Evolutionary conservation across 2,888 invertebrate species (phyloP).

Genomic region (Masnerella sp.): DNA sequence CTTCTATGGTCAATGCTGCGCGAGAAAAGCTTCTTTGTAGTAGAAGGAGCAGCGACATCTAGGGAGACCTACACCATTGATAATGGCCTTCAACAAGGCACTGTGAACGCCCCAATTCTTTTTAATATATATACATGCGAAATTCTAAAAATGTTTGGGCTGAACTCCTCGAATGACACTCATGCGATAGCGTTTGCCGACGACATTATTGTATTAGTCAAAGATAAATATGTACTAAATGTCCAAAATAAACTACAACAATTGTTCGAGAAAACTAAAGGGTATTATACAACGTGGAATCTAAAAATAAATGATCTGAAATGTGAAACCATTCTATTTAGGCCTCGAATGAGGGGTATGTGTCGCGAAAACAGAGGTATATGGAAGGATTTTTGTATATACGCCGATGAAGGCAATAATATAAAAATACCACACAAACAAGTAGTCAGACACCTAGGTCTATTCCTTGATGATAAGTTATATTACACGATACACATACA

Average conservation of each 20-base stretch:
- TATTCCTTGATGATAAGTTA: too few species aligned
- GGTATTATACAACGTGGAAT: slow-evolving; percentile 28
- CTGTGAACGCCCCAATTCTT: neutral
- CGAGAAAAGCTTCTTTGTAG: neutral
- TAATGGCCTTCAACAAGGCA: neutral
- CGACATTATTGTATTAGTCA: neutral
- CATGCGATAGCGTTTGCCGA: neutral
- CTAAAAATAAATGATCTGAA: slow-evolving; percentile 24
- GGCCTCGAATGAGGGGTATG: neutral
- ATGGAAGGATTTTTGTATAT: neutral
- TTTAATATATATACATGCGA: slow-evolving; percentile 1
- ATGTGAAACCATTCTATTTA: slow-evolving; percentile 41
- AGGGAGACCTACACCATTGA: neutral
- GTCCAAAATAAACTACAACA: neutral
- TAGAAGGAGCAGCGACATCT: neutral
- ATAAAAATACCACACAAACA: neutral
- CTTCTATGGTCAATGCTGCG: neutral
- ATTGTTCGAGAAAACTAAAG: neutral
- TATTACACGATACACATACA: too few species aligned
- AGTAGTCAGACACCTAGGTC: too few species aligned
- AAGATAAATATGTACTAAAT: too few species aligned
- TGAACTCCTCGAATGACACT: neutral
- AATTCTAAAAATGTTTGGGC: neutral
- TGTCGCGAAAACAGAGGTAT: neutral
- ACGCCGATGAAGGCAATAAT: too few species aligned